Percentiles rank a stretch among this genome's conserved stretches.
Evolutionary conservation across 2,113 vertebrate species (phyloP).

Genomic region (Pedionomus torquatus): DNA sequence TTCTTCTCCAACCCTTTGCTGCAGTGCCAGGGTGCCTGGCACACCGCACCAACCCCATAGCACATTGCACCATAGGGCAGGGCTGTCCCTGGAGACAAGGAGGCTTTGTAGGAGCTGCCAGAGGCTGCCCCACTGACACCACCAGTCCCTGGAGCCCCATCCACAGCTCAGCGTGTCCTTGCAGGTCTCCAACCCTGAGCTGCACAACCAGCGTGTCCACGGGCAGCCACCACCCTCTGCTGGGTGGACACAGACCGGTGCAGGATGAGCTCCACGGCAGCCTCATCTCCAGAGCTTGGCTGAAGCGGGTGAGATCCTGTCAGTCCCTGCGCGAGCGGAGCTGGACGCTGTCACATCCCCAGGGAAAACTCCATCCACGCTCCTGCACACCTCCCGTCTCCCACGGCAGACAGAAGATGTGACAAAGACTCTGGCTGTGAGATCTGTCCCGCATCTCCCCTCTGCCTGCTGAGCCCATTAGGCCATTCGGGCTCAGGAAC

Average conservation of each 20-base stretch:
- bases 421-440: not conserved
- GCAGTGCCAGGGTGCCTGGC: not conserved
- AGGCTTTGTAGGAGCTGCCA: not conserved
- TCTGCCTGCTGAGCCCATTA: constrained; percentile 81
- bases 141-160: not conserved
- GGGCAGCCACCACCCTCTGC: constrained; percentile 42
- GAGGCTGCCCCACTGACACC: not conserved
- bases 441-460: constrained; percentile 15
- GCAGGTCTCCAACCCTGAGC: not conserved
- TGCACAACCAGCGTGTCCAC: not conserved
- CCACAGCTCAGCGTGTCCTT: not conserved
- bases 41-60: not conserved
- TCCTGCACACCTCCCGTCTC: rapidly evolving
- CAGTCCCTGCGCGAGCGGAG: not conserved
- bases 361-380: not conserved
- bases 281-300: not conserved
- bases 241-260: not conserved
- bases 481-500: constrained; percentile 49
- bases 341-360: not conserved
- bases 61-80: not conserved
- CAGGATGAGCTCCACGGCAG: rapidly evolving
- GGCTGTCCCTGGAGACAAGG: not conserved
- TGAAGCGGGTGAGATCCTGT: rapidly evolving
- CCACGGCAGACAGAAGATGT: not conserved
- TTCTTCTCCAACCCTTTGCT: not conserved